Evolutionary conservation across 2,797 vertebrate genomes (phyloP), one percentile per base, ranked within the genome.

Genomic region (Lycodopsis pacificus): DNA sequence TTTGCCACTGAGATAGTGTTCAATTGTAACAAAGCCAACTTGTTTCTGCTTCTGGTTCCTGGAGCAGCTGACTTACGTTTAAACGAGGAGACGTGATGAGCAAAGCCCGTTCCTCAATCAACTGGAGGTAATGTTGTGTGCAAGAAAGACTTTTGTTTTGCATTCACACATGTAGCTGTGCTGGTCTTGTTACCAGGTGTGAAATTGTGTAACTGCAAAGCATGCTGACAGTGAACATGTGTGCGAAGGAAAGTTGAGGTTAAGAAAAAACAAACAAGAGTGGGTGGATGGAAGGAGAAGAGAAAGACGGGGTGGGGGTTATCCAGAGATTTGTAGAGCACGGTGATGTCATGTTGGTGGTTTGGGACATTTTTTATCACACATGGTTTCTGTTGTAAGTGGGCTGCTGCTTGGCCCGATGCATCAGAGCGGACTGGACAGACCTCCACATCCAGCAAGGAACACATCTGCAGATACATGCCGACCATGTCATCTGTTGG

Each of bases 351-450:
- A 91, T 85, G 56, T 40, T 80, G 68, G 70, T 80, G 80, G 63
- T 83, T 83, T 76, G 73, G 79, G 86, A 90, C 30, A 57, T 79
- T 83, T 61, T 87, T 87, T 75, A 87, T 89, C 81, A 87, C 87
- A 92, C 90, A 90, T 90, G 90, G 82, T 84, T 88, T 88, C 40
- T 68, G 59, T 90, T 90, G 88, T 92, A 85, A 84, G 82, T 61
- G 69, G 74, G 42, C 76, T 2, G 71, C 67, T 73, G 80, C 81
- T 86, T 74, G 81, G 79, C 59, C 68, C 40, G 70, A 68, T 70
- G 65, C 74, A 69, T 61, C 76, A 75, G 44, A 77, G 65, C 42
- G 51, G 65, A 72, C 71, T 61, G 77, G 70, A 81, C 70, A 1
- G 54, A 71, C 7, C 72, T 68, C 71, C 40, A 32, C 38, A 57